Evolutionary conservation across 2,888 invertebrate species (phyloP), one percentile per base, ranked within the genome.

Genomic region (Megamerina dolium): DNA sequence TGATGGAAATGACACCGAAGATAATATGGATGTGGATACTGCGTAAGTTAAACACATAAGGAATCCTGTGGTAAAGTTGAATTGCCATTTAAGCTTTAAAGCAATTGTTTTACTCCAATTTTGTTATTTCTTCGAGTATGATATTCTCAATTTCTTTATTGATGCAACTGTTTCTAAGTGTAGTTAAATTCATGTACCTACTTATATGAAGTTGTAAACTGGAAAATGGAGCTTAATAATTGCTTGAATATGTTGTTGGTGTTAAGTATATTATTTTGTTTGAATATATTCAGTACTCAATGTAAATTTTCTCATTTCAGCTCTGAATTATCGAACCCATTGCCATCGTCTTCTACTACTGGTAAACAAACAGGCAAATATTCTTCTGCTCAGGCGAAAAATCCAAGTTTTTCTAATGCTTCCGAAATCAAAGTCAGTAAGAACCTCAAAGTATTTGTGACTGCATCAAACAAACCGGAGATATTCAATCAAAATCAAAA

Each of bases 401-500:
- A 48, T 48, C 50, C 57, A 60, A 55, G 57, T 55, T 55, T 58
- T 53, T 58, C 59, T 60, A 59, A 56, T 62, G 66, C 67, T 66
- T 74, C 82, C 80, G 82, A 85, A 81, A 82, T 83, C 91, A 93
- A 93, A 93, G 93, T 93, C 93, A 93, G 93, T 93, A 94, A 93
- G 93, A 92, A 91, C 85, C 62, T 60, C 63, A 64, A 54, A 63
- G 38, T 34, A 34, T 38, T 44, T 59, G 54, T n/a, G n/a, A 58
- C 51, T 53, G 61, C 61, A 58, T 40, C 44, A 49, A 37, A 43
- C n/a, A 44, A 40, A 41, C 34, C 34, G 45, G 48, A 46, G 43
- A 49, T 37, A 43, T 6, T n/a, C n/a, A n/a, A n/a, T n/a, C n/a
- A n/a, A n/a, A n/a, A n/a, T n/a, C n/a, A n/a, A n/a, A n/a, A n/a